Percentiles rank a stretch among this genome's conserved stretches.
phyloP scores from a whole-genome alignment of 1,140 invertebrate genomes.

The Plodia interpunctella region DNA sequence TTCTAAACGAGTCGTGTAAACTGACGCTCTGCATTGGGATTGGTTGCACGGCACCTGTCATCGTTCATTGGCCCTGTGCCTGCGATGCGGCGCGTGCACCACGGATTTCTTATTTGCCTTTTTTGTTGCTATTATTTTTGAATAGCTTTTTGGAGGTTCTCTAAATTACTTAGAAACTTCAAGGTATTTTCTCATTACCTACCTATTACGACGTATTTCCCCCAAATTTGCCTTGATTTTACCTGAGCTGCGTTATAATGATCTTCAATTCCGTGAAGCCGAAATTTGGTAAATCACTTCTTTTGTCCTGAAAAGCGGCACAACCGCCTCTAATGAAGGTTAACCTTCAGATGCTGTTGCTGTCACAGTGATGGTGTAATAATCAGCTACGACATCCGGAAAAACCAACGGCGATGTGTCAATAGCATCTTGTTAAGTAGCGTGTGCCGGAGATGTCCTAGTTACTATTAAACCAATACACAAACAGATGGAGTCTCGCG shows the following conservation, averaged over 20 bases:
- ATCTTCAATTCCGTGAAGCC: neutral
- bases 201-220: neutral
- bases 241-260: neutral
- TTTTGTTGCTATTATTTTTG: conserved; percentile 41
- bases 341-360: neutral
- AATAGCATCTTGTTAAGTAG: conserved; percentile 26
- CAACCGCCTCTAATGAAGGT: neutral
- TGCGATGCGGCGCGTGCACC: conserved; percentile 42
- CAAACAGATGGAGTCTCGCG: neutral
- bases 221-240: neutral
- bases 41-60: conserved; percentile 58
- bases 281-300: conserved; percentile 3
- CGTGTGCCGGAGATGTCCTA: conserved; percentile 43
- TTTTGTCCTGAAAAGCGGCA: neutral
- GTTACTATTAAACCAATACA: conserved; percentile 21
- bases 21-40: conserved; percentile 41
- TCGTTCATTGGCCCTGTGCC: conserved; percentile 59
- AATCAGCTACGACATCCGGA: conserved; percentile 3
- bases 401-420: conserved; percentile 25
- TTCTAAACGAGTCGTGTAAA: conserved; percentile 48
- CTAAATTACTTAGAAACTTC: neutral
- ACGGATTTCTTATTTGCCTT: conserved; percentile 44
- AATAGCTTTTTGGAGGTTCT: conserved; percentile 20
- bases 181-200: neutral
- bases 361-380: neutral